Percentiles rank a stretch among this genome's conserved stretches.
Conservation (phyloP, 1,140 invertebrate species). For the Drosophila pectinifera region DNA sequence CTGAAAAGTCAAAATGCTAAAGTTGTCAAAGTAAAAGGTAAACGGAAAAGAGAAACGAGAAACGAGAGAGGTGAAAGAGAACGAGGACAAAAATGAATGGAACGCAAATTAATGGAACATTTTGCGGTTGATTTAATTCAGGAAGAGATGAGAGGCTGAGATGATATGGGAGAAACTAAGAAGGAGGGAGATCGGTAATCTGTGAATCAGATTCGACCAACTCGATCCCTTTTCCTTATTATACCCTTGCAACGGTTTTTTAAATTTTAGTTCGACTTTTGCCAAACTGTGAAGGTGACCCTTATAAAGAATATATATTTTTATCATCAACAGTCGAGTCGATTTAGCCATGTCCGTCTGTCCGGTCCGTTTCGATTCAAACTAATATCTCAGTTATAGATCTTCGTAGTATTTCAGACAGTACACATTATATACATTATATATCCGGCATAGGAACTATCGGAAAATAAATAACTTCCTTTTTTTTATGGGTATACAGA, state of each 20-base stretch:
- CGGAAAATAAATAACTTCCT: too few relatives aligned
- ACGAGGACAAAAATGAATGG: constrained; percentile 23
- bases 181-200: constrained; percentile 23
- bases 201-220: constrained; percentile 11
- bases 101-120: constrained; percentile 40
- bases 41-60: not conserved
- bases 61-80: not conserved
- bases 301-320: not conserved
- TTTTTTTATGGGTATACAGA: too few relatives aligned
- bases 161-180: not conserved
- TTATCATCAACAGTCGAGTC: too few relatives aligned
- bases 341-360: too few relatives aligned
- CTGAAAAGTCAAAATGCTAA: constrained; percentile 42
- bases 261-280: not conserved
- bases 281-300: not conserved
- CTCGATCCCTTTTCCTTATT: not conserved
- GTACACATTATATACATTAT: too few relatives aligned
- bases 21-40: constrained; percentile 22
- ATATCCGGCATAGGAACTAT: too few relatives aligned
- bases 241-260: not conserved
- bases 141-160: not conserved
- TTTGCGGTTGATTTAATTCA: constrained; percentile 48
- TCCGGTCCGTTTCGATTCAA: too few relatives aligned
- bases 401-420: too few relatives aligned
- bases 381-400: too few relatives aligned